Evolutionary conservation across 2,113 vertebrate species (phyloP), one percentile per base, ranked within the genome.

Genomic region (Aphyosemion australe): DNA sequence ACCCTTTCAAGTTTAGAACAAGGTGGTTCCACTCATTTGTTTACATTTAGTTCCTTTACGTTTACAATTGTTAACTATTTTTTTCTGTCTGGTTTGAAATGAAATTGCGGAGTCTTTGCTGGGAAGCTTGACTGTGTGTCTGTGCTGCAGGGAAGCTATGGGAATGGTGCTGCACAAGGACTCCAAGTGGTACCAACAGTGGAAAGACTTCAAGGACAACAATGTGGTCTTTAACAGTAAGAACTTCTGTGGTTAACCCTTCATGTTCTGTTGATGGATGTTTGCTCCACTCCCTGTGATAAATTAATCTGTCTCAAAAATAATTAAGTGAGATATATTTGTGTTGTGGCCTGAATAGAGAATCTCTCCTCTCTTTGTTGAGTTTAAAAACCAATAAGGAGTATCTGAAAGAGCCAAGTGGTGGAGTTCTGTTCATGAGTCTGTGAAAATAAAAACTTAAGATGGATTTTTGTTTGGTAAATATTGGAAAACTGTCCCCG

Each of bases 161-260:
- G 96, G 95, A 0, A 85, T 99, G 6, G 96, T 99, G 71, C 90
- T 99, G 20, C 97, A 99, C 81, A 99, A 96, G 68, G 97, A 99
- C 89, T 99, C 97, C 3, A 97, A 93, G 47, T 99, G 97, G 97
- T 96, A 94, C 85, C 97, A 98, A 79, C 96, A 99, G 85, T 99
- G 97, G 97, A 99, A 96, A 61, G 96, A 99, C 62, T 99, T 99
- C 90, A 97, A 94, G 89, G 97, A 99, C 89, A 98, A 97, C 92
- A 99, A 97, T 0, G 88, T 92, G 39, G 97, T 99, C 19, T 95
- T 99, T 81, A 98, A 96, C 67, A 92, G 97, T 99, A 93, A 95
- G 96, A 6, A 47, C 34, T 39, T 12, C 15, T 42, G 8, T 20
- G 8, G 12, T 21, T 12, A 15, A 12, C 8, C 26, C 26, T 26